phyloP scores from a whole-genome alignment of 2,797 vertebrate species.

The Enteromius treurensis region DNA sequence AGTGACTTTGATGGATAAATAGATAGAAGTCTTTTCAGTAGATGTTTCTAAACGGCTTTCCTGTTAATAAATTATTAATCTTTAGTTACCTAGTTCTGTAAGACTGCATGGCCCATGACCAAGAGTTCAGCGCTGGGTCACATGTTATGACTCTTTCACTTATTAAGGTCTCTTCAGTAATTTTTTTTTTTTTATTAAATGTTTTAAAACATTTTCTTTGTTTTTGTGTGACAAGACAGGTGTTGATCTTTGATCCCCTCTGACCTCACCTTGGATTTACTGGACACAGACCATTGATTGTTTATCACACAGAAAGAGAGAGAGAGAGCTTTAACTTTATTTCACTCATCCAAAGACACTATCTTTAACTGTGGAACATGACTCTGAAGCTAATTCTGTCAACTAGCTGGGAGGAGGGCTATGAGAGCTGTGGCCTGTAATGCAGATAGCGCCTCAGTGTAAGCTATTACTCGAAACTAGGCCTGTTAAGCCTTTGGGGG shows the following conservation, averaged over 20 bases:
- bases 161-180: background rate
- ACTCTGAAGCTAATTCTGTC: constrained; percentile 71
- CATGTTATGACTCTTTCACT: constrained; percentile 7
- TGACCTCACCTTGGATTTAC: constrained; percentile 68
- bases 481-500: constrained; percentile 64
- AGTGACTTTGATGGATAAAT: no score
- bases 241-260: constrained; percentile 68
- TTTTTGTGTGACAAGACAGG: constrained; percentile 63
- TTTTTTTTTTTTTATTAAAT: background rate
- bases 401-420: constrained; percentile 64
- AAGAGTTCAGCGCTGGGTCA: background rate
- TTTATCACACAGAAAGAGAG: constrained; percentile 16
- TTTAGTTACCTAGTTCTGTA: constrained; percentile 15
- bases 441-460: constrained; percentile 72
- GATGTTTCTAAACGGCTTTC: background rate
- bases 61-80: constrained; percentile 19
- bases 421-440: constrained; percentile 76
- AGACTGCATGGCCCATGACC: background rate
- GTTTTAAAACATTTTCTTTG: background rate
- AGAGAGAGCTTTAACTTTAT: constrained; percentile 45
- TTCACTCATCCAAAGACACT: constrained; percentile 72
- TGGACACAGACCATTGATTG: constrained; percentile 67
- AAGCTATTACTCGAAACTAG: constrained; percentile 75
- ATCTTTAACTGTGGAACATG: constrained; percentile 77
- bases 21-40: no score